Evolutionary conservation across 1,140 invertebrate species (phyloP).

Genomic region (Lasaia peninsularis): DNA sequence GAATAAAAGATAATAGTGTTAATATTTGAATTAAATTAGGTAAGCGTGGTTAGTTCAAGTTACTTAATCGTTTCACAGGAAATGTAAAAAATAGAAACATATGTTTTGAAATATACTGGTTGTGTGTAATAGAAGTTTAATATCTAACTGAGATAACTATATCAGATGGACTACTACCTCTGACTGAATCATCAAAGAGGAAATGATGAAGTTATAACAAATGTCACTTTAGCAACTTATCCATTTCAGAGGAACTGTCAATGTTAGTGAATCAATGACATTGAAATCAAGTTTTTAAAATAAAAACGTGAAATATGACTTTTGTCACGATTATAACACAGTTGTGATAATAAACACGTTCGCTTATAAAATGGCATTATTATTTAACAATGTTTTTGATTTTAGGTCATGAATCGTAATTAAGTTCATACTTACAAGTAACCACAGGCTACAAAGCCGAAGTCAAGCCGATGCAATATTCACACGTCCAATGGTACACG

Average conservation of each 20-base stretch:
- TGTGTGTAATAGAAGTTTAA: too few relatives aligned
- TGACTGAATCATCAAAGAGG: too few relatives aligned
- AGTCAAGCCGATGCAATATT: not conserved
- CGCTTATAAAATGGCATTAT: not conserved
- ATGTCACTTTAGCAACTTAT: too few relatives aligned
- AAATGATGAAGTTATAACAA: too few relatives aligned
- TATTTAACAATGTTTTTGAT: not conserved
- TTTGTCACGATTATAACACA: not conserved
- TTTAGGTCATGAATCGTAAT: constrained; percentile 6
- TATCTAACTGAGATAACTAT: too few relatives aligned
- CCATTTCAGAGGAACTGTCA: not conserved
- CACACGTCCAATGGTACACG: not conserved
- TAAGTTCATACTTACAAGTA: not conserved
- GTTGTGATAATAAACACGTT: not conserved
- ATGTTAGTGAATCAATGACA: not conserved
- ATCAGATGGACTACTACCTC: too few relatives aligned
- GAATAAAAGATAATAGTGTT: too few relatives aligned
- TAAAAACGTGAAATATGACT: not conserved
- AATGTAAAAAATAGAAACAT: too few relatives aligned
- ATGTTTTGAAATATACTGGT: too few relatives aligned
- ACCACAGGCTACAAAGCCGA: not conserved
- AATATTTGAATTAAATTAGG: too few relatives aligned
- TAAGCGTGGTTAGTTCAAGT: too few relatives aligned
- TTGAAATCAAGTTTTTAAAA: constrained; percentile 2
- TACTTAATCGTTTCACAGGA: too few relatives aligned